Evolutionary conservation across 1,140 invertebrate species (phyloP), one percentile per base, ranked within the genome.

Genomic region (Drosophila novamexicana): DNA sequence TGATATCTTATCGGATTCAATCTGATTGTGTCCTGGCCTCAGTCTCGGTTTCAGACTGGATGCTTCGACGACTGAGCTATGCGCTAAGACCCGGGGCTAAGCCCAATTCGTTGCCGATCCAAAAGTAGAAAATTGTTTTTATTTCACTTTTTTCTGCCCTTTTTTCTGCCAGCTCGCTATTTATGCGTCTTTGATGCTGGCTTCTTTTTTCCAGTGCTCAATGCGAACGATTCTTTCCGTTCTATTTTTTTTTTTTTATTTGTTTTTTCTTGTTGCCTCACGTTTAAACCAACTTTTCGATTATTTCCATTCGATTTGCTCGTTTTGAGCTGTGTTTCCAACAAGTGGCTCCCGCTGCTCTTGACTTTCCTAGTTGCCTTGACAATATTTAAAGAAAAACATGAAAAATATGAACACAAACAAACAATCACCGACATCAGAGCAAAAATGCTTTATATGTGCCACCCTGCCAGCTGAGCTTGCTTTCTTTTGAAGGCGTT

Each of bases 291-390:
- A 74, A 68, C 65, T 68, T 74, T 74, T 68, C 71, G 57, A 69
- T 74, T 74, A 69, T 36, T 74, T 74, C 71, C 71, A 74, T 74
- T 74, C 71, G 69, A 74, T 68, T 74, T 68, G 65, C 18, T 74
- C 65, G 71, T 61, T 74, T 74, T 56, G 42, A 42, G 36, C 56
- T 68, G 57, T 16, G 36, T 39, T 74, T 45, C 56, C 71, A 74
- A 74, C 71, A 74, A 74, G 71, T 69, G 64, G 64, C 63, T 32
- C 2, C 14, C 18, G 9, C 54, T 37, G 57, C 16, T 29, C 6
- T 16, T 29, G 40, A 0, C 12, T 6, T 29, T 7, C 7, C 50
- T 18, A n/a, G 64, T 73, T 16, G 57, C 65, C 71, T 56, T 49
- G 65, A 66, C 50, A 62, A 56, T 69, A 62, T 74, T 61, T 61